Evolutionary conservation across 1,140 invertebrate genomes (phyloP).

Genomic region (Drosophila willistoni): DNA sequence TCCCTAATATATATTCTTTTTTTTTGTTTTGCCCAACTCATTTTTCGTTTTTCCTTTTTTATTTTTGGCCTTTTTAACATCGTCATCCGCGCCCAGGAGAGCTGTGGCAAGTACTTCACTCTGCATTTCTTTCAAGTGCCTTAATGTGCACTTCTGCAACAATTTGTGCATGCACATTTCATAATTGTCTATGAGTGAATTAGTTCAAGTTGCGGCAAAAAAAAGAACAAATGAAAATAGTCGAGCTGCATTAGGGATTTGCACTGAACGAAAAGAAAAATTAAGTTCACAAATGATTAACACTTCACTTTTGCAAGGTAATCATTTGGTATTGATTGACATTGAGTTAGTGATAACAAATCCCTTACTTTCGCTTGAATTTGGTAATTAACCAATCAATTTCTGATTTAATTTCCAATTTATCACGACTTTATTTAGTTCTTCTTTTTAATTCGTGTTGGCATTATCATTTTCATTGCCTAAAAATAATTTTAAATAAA

Average conservation of each 20-base stretch:
- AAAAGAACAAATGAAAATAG: slow-evolving; percentile 1
- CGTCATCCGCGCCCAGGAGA: slow-evolving; percentile 21
- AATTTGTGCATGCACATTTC: slow-evolving; percentile 53
- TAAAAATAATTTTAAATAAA: not conserved
- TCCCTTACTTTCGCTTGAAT: not conserved
- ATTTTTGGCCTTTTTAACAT: slow-evolving; percentile 21
- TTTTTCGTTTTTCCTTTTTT: not conserved
- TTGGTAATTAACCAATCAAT: no score
- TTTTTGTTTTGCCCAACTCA: slow-evolving; percentile 29
- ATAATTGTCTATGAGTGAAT: slow-evolving; percentile 62
- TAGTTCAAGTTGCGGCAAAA: slow-evolving; percentile 40
- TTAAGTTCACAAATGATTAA: no score
- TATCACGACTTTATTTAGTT: no score
- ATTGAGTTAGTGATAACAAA: no score
- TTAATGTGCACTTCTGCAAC: slow-evolving; percentile 41
- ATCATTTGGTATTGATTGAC: no score
- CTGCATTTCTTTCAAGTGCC: slow-evolving; percentile 39
- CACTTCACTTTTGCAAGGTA: no score
- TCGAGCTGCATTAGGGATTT: not conserved
- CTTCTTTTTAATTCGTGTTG: not conserved
- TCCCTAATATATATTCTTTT: slow-evolving; percentile 22
- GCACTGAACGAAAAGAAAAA: not conserved
- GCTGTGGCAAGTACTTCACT: slow-evolving; percentile 30
- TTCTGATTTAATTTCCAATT: no score
- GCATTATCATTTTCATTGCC: not conserved